These are phyloP conservation scores for Agrochola lychnidis DNA, from an alignment of 2,888 invertebrate species.

Conservation along the genomic window DNA sequence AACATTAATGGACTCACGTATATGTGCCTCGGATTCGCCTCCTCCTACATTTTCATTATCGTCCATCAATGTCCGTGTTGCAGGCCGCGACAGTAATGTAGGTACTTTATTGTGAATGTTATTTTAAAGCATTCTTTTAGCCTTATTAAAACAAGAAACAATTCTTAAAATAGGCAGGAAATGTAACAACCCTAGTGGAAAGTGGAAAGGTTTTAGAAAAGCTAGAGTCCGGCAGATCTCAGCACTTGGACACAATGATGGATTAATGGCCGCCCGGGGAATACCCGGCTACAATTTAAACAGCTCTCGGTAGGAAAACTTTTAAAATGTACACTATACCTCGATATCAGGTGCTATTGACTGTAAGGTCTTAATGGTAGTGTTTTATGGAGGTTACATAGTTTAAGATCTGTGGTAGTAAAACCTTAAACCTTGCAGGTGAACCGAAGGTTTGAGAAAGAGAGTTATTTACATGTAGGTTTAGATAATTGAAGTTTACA, in stretches of 20 bases:
- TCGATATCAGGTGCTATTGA: constrained; percentile 42
- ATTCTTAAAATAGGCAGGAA: constrained; percentile 12
- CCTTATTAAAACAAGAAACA: neutral
- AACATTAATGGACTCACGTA: too few species aligned
- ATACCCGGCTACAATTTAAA: constrained; percentile 75
- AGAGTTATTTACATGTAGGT: neutral
- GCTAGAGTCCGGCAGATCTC: constrained; percentile 60
- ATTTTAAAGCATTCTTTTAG: neutral
- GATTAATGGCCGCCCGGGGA: constrained; percentile 78
- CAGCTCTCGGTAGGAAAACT: constrained; percentile 72
- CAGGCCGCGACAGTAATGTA: too few species aligned
- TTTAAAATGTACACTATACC: constrained; percentile 68
- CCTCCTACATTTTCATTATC: too few species aligned
- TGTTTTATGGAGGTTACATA: constrained; percentile 21
- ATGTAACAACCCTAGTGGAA: constrained; percentile 48
- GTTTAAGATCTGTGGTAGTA: neutral
- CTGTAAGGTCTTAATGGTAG: constrained; percentile 27
- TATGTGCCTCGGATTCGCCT: too few species aligned
- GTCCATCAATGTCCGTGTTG: too few species aligned
- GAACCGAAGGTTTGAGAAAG: neutral
- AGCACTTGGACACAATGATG: constrained; percentile 79
- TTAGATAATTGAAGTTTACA: neutral
- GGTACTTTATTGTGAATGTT: neutral
- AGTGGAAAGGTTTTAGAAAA: constrained; percentile 60
- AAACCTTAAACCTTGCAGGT: neutral